Conservation (phyloP, 2,888 invertebrate species). For the Athripsodes cinereus region DNA sequence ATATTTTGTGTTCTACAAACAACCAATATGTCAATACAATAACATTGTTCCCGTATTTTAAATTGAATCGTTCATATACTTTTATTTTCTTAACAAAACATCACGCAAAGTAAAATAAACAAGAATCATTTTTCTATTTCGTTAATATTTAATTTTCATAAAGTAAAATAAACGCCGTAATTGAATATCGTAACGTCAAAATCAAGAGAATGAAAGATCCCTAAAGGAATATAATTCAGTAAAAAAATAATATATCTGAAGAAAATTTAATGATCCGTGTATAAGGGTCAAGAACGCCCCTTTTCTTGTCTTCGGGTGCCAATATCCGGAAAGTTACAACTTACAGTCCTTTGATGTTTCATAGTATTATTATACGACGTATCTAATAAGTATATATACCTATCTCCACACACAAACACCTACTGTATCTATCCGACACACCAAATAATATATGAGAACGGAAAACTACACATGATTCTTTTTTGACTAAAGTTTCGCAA, state of each 20-base stretch:
- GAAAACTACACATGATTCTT: background rate
- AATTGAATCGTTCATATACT: background rate
- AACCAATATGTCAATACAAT: background rate
- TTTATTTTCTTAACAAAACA: too few relatives aligned
- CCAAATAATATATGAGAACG: too few relatives aligned
- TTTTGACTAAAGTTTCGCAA: background rate
- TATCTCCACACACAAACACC: background rate
- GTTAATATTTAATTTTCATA: too few relatives aligned
- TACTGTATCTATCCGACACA: background rate
- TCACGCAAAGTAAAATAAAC: too few relatives aligned
- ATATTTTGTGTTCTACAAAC: too few relatives aligned
- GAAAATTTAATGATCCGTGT: conserved; percentile 21
- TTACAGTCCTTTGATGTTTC: background rate
- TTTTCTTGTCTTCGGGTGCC: background rate
- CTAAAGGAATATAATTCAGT: conserved; percentile 7
- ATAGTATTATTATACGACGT: background rate
- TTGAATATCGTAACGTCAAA: background rate
- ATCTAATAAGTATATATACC: background rate
- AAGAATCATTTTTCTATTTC: too few relatives aligned
- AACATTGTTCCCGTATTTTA: background rate
- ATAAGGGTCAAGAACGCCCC: conserved; percentile 9
- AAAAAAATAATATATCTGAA: conserved; percentile 10
- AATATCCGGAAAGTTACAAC: background rate
- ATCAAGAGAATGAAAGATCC: conserved; percentile 4
- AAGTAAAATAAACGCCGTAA: background rate